Base-by-base conservation (phyloP, 2,888 invertebrate genomes). In the Tenthredo livida region DNA sequence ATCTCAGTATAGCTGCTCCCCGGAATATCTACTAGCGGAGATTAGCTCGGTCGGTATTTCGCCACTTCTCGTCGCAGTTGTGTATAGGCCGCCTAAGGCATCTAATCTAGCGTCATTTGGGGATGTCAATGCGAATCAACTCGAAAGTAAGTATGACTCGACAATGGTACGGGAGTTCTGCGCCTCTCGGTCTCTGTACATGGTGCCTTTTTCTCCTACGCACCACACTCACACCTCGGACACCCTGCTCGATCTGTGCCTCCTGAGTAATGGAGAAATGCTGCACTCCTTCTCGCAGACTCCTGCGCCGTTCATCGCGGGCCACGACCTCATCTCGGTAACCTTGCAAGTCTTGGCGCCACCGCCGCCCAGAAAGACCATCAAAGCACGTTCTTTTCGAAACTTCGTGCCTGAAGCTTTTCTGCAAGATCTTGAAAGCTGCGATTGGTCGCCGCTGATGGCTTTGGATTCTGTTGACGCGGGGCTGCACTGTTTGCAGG, bases 201-300 rank as follows among this genome's bases (percentile, higher is more conserved):
- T 72, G 72, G 37, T 72, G 21, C 72, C 43, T 17, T 72, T 40
- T n/a, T 17, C 7, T 21, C n/a, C 72, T 10, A 72, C 72, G 15
- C 21, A 12, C 21, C 72, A 72, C 40, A 72, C 43, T 5, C 72
- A 72, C 72, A 72, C 72, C 21, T 37, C 72, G 1, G 72, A 72
- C 21, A 40, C 72, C 1, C 72, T 72, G 0, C n/a, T 72, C 0
- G 72, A 72, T 10, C 43, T 72, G 5, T 72, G 72, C 4, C 21
- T 72, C 0, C 9, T 72, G 9, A 72, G 43, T 1, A 10, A n/a
- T 9, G 1, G 7, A 1, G 40, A 43, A 1, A 17, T 25, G 17
- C 37, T 72, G 1, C 72, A 9, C 40, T 15, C 21, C 10, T 40
- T 40, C 40, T 15, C 15, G 37, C 40, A 72, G 72, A 17, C 72